These are phyloP conservation scores for Salminus brasiliensis DNA, from an alignment of 2,113 vertebrate genomes.

Conservation along the genomic window DNA sequence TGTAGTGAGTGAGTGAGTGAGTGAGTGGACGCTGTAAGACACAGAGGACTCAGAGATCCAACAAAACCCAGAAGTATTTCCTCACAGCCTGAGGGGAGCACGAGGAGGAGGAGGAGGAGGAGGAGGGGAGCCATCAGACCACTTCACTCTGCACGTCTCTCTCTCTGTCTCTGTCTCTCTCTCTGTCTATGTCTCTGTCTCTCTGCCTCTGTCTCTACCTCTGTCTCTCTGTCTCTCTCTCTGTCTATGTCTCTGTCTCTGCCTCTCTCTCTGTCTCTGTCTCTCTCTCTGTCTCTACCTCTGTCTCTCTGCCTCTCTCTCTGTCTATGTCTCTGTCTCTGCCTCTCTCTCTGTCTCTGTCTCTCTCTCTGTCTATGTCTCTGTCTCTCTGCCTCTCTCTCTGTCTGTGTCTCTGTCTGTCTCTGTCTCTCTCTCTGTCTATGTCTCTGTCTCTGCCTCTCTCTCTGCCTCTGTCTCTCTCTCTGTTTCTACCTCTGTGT, in stretches of 20 bases:
- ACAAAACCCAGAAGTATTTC: slow-evolving; percentile 9
- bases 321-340: too few relatives aligned
- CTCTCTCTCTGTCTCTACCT: too few relatives aligned
- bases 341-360: too few relatives aligned
- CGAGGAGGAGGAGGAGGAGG: background rate
- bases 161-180: background rate
- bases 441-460: too few relatives aligned
- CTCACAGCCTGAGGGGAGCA: background rate
- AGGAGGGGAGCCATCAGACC: background rate
- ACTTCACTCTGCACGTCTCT: background rate
- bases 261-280: too few relatives aligned
- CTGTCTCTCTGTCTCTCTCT: background rate
- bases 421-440: too few relatives aligned
- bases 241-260: background rate
- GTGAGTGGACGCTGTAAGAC: background rate
- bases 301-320: too few relatives aligned
- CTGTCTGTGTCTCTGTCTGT: too few relatives aligned
- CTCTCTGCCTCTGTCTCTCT: too few relatives aligned
- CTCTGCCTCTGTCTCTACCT: background rate
- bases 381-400: too few relatives aligned
- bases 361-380: too few relatives aligned
- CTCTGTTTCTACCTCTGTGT: too few relatives aligned
- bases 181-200: background rate
- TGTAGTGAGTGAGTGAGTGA: background rate
- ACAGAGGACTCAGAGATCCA: background rate